These are phyloP conservation scores for Erebia palarica DNA, from an alignment of 2,888 invertebrate genomes.

Conservation along the genomic window DNA sequence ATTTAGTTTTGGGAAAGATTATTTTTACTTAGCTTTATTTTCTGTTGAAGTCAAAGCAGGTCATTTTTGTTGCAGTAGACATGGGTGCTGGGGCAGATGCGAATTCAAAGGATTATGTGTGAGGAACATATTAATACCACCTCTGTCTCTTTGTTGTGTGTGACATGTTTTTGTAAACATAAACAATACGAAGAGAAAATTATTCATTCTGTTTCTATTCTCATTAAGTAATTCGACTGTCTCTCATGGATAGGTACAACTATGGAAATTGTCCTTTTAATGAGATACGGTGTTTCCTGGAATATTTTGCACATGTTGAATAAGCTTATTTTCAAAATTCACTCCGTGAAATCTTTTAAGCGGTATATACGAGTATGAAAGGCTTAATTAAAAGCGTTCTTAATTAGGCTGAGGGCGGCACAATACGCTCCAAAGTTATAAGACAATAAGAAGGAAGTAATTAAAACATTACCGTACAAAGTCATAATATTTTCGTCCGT, in stretches of 20 bases:
- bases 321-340: conserved; percentile 34
- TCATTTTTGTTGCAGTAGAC: too few relatives aligned
- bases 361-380: conserved; percentile 45
- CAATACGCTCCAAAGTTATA: conserved; percentile 59
- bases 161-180: too few relatives aligned
- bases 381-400: conserved; percentile 65
- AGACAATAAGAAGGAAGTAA: conserved; percentile 66
- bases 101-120: too few relatives aligned
- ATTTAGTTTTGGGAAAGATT: too few relatives aligned
- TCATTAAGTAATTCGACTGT: neutral
- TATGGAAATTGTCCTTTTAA: conserved; percentile 14
- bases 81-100: too few relatives aligned
- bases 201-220: neutral
- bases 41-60: too few relatives aligned
- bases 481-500: conserved; percentile 57
- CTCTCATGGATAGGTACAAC: neutral
- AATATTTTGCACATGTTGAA: conserved; percentile 14
- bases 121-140: too few relatives aligned
- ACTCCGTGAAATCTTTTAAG: conserved; percentile 44
- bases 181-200: too few relatives aligned
- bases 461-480: conserved; percentile 70
- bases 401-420: conserved; percentile 61
- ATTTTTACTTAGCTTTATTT: too few relatives aligned
- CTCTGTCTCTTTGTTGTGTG: too few relatives aligned
- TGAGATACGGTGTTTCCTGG: neutral